Conservation (phyloP, 2,113 vertebrate genomes). For the Pantherophis guttatus region DNA sequence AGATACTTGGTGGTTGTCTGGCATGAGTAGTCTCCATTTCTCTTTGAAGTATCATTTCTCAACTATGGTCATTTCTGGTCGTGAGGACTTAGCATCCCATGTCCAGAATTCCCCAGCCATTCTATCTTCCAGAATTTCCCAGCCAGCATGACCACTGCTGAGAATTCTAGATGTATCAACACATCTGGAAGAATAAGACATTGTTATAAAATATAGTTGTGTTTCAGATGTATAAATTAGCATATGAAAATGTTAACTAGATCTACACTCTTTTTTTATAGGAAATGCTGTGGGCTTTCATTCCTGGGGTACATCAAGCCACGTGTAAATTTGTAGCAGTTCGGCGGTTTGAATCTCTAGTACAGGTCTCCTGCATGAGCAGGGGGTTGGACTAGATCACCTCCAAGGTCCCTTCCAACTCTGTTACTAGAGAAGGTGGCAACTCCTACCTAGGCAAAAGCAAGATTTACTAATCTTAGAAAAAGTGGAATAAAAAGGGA, state of each 20-base stretch:
- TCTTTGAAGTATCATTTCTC: background rate
- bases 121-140: background rate
- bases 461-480: background rate
- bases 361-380: too few relatives aligned
- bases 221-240: background rate
- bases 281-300: background rate
- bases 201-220: background rate
- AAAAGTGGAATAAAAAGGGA: background rate
- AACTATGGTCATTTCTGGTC: background rate
- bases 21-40: background rate
- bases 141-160: background rate
- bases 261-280: background rate
- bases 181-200: background rate
- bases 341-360: too few relatives aligned
- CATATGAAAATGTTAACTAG: background rate
- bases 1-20: background rate
- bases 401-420: too few relatives aligned
- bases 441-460: background rate
- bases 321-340: background rate
- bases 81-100: background rate
- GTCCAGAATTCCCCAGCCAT: background rate
- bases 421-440: background rate
- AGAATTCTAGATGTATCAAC: background rate
- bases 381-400: too few relatives aligned
- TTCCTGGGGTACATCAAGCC: background rate